These are phyloP conservation scores for Tachystola acroxantha DNA, from an alignment of 2,888 invertebrate species.

Conservation along the genomic window DNA sequence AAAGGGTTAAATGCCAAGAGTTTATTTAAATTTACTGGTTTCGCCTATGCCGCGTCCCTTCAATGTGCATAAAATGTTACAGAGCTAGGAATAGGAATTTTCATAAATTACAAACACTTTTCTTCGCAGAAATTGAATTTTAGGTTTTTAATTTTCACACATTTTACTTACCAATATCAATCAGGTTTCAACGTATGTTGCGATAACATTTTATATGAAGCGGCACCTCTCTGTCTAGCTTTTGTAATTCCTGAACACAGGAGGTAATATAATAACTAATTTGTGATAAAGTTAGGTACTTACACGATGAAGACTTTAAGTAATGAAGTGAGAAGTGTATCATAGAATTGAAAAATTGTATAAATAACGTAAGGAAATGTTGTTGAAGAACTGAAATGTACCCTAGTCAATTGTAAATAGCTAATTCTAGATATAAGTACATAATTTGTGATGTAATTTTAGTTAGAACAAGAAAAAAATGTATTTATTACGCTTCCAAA, in stretches of 20 bases:
- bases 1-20: no score
- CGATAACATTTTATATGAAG: no score
- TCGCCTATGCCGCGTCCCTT: no score
- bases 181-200: no score
- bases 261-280: slow-evolving; percentile 34
- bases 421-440: slow-evolving; percentile 53
- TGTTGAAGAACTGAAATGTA: slow-evolving; percentile 76
- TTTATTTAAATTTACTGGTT: no score
- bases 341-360: slow-evolving; percentile 41
- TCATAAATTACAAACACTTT: no score
- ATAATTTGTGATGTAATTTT: slow-evolving; percentile 76
- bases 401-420: slow-evolving; percentile 78
- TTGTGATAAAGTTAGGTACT: slow-evolving; percentile 74
- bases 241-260: slow-evolving; percentile 32
- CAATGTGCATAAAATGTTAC: no score
- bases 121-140: no score
- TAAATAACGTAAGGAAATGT: slow-evolving; percentile 32
- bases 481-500: slow-evolving; percentile 78
- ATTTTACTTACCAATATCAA: no score
- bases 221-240: no score
- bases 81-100: no score
- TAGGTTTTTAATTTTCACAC: no score
- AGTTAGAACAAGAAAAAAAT: slow-evolving; percentile 67
- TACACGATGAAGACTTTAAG: slow-evolving; percentile 47
- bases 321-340: slow-evolving; percentile 36